Base-by-base conservation (phyloP, 2,888 invertebrate genomes). In the Lasius fuliginosus region DNA sequence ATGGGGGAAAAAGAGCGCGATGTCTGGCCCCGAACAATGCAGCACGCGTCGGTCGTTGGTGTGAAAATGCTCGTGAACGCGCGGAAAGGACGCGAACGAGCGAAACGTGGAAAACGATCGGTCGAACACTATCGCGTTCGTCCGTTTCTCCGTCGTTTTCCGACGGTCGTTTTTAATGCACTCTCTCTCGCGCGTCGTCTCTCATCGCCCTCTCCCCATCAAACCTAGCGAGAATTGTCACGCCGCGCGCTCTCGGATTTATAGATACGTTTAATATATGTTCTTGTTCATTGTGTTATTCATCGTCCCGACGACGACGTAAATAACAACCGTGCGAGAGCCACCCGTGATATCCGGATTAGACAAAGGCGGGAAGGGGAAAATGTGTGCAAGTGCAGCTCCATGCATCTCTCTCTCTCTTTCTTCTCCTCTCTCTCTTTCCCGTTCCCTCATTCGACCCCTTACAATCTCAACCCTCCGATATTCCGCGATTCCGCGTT, bases 281-380 rank as follows among this genome's bases (percentile, higher is more conserved):
- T 65, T 30, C 46, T 40, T 84, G 85, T 91, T 90, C 92, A 92
- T 92, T 92, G 92, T 92, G 92, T 90, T 92, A 92, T 92, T 92
- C 92, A 91, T 90, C 86, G 90, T 87, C 65, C 85, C 3, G 2
- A 4, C 36, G 36, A 36, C 36, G 85, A 85, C 86, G 92, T 92
- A 90, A 92, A 92, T 90, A 90, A 92, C 89, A 90, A 90, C 87
- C 53, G 53, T 87, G 87, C 18, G 86, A 74, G 68, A 74, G 68
- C 86, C 82, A 85, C 81, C 76, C 85, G 87, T 88, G 88, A 90
- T 89, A 91, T 90, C 91, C 90, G 87, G 53, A 86, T 84, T 87
- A 84, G 87, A 91, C 89, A 90, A 89, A 88, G 53, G 90, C 82
- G 86, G 85, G 86, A 84, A 83, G 84, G 82, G 87, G 86, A 85